phyloP scores from a whole-genome alignment of 1,140 invertebrate species.

The Lordiphosa collinella region DNA sequence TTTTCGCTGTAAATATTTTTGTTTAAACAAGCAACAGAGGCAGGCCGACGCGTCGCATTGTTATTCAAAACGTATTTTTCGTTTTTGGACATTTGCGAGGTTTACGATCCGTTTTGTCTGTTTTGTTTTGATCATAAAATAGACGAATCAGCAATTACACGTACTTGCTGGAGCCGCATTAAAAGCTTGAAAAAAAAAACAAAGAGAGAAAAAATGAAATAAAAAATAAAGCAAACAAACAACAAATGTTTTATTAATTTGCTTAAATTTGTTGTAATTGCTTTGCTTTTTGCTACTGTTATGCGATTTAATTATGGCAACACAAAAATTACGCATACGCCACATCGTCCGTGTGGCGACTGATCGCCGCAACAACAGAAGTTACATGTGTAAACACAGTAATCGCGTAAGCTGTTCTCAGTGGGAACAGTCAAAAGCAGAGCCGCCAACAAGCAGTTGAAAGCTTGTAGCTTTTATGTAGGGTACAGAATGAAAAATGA shows the following conservation, averaged over 20 bases:
- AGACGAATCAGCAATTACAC: constrained; percentile 23
- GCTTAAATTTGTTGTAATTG: constrained; percentile 49
- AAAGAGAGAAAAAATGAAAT: not conserved
- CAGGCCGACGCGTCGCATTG: not conserved
- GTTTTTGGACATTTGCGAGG: constrained; percentile 11
- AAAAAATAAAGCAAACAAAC: constrained; percentile 18
- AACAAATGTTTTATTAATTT: constrained; percentile 40
- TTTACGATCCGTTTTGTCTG: constrained; percentile 20
- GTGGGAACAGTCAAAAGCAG: too few species aligned
- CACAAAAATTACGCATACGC: constrained; percentile 25
- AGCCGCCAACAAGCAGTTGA: too few species aligned
- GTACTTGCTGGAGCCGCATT: constrained; percentile 4
- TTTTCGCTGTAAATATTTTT: constrained; percentile 32
- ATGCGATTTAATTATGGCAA: constrained; percentile 47
- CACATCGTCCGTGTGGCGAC: constrained; percentile 14
- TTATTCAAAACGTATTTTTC: not conserved
- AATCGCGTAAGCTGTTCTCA: too few species aligned
- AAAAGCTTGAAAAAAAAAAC: constrained; percentile 7
- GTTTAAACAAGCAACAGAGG: constrained; percentile 18
- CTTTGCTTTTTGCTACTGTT: constrained; percentile 11
- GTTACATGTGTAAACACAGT: too few species aligned
- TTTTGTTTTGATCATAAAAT: constrained; percentile 25
- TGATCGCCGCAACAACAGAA: not conserved
- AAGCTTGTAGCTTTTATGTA: too few species aligned
- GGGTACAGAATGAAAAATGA: too few species aligned